Conservation (phyloP, 35 echinoderm and acorn worm species). For the Stichopus chloronotus region DNA sequence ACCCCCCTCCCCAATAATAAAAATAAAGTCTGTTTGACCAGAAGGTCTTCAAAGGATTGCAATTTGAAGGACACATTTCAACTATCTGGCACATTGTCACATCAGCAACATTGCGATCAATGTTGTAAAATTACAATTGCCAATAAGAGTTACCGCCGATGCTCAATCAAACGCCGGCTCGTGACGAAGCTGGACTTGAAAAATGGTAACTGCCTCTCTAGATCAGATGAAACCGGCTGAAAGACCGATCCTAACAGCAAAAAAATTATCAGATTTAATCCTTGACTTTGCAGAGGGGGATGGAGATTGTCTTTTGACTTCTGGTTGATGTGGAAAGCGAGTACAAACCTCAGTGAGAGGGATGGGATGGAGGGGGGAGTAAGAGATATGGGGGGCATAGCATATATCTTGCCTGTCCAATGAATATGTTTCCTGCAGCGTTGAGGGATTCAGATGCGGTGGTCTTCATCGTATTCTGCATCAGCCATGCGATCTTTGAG, state of each 20-base stretch:
- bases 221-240: background rate
- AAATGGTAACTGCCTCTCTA: background rate
- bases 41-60: no score
- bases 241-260: background rate
- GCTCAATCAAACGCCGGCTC: no score
- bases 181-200: no score
- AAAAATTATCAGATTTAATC: background rate
- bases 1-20: no score
- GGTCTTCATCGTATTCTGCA: constrained; percentile 84
- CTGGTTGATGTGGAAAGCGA: background rate
- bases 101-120: no score
- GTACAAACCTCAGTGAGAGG: background rate
- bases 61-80: background rate
- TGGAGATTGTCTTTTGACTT: background rate
- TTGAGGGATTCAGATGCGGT: constrained; percentile 86
- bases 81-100: no score
- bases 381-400: background rate
- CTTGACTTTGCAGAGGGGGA: background rate
- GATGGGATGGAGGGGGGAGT: background rate
- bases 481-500: constrained; percentile 78
- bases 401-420: constrained; percentile 74
- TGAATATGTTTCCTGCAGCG: constrained; percentile 91
- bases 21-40: no score
- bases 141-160: no score
- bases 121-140: no score